Base-by-base conservation (phyloP, 2,113 vertebrate genomes). In the Podilymbus podiceps region DNA sequence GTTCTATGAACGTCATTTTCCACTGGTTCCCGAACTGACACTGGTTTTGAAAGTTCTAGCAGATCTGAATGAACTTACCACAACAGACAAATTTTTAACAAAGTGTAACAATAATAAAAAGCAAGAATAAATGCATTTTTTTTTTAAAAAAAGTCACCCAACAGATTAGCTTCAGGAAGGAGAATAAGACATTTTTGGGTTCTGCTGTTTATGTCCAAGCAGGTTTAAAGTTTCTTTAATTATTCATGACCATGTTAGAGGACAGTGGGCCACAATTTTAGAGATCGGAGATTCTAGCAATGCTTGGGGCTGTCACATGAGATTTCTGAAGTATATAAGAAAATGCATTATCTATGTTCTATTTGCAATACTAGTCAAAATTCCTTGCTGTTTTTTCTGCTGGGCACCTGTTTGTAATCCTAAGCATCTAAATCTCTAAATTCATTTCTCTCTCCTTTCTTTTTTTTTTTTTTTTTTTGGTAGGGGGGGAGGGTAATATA, bases 21-120 rank as follows among this genome's bases (percentile, higher is more conserved):
- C 44, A 44, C 60, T 20, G 10, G 38, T 75, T 42, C 50, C 44
- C 38, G 25, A 87, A 50, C 3, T 42, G 22, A 80, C 6, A 1
- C 3, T 56, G 33, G 1, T 50, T 40, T 53, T n/a, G 25, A 6
- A 62, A 66, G 27, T 40, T 35, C 8, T 19, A 20, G 35, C 5
- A 5, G 0, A 40, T 8, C 27, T 42, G 18, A 63, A 35, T 17
- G 12, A 35, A 33, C 20, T 67, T 28, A 21, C 5, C 21, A 46
- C 52, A 35, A 10, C 0, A 38, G 15, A 19, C 2, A 33, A 1
- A 1, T 64, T 78, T 55, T 12, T 5, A 78, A 62, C 7, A 42
- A 78, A 67, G 71, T 2, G 3, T 23, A 67, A 46, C 5, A 35
- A 22, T 5, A 4, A 12, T 25, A 50, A 78, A 58, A 82, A 52